Conservation (phyloP, 2,113 vertebrate species). For the Heteronetta atricapilla region DNA sequence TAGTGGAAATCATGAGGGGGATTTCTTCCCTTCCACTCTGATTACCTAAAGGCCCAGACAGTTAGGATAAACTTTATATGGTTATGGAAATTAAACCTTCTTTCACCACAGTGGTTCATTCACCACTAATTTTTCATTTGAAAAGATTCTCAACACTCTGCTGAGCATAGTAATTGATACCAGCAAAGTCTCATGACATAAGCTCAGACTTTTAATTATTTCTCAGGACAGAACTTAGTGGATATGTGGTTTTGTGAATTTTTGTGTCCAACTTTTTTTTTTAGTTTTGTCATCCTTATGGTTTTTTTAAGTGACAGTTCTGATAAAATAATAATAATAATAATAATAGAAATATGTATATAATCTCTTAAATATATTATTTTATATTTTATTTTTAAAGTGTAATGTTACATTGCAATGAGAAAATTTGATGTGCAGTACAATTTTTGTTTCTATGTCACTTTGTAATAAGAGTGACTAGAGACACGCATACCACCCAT, state of each 20-base stretch:
- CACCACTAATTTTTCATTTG: conserved; percentile 19
- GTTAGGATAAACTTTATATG: neutral
- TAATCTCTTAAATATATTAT: neutral
- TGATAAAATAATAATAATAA: neutral
- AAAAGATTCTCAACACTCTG: conserved; percentile 10
- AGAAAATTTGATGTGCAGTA: neutral
- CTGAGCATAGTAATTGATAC: neutral
- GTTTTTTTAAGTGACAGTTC: neutral
- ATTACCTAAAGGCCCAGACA: neutral
- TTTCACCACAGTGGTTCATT: conserved; percentile 40
- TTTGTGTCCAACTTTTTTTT: neutral
- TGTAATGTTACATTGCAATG: neutral
- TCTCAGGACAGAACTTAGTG: neutral
- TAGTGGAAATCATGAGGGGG: neutral
- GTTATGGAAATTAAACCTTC: neutral
- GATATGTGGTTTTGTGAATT: neutral
- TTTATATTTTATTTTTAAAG: neutral
- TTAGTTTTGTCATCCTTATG: neutral
- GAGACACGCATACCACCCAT: neutral
- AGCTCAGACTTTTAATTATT: neutral
- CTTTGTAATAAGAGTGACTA: neutral
- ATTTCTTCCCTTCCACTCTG: neutral
- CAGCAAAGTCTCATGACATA: neutral
- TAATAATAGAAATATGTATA: neutral
- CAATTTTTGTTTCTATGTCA: neutral